phyloP scores from a whole-genome alignment of 2,797 vertebrate species.

The Darevskia nairensis region DNA sequence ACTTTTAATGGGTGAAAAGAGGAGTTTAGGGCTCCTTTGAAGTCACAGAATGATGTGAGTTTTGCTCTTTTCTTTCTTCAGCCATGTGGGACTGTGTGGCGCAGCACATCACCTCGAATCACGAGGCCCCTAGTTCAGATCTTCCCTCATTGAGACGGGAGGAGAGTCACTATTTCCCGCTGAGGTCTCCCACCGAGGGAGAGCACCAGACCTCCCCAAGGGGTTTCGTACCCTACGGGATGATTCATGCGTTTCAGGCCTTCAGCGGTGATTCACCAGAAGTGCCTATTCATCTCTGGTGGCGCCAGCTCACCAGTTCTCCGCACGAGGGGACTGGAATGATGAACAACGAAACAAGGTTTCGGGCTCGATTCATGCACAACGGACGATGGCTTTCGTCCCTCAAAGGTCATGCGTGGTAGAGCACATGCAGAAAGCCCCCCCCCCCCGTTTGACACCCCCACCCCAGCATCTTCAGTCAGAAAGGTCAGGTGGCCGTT shows the following conservation, averaged over 20 bases:
- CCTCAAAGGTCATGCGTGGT: background rate
- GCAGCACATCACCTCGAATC: no score
- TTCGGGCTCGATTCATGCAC: background rate
- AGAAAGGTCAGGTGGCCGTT: background rate
- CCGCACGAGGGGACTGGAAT: background rate
- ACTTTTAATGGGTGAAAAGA: background rate
- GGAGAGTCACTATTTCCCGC: background rate
- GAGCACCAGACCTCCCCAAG: background rate
- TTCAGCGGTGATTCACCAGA: background rate
- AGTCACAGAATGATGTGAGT: background rate
- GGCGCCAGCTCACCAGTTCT: background rate
- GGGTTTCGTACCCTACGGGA: background rate
- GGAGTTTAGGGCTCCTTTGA: fast-evolving
- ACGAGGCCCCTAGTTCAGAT: background rate
- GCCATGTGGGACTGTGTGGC: no score
- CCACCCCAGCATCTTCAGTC: background rate
- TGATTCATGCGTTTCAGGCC: background rate
- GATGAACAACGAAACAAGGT: background rate
- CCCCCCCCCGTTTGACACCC: no score
- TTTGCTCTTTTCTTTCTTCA: no score
- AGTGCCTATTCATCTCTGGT: background rate
- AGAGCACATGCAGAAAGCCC: background rate
- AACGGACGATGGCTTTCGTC: no score
- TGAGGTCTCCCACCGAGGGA: background rate
- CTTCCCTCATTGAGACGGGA: background rate